A percentile compares a stretch with the other conserved stretches of the same genome.
Conservation (phyloP, 2,113 vertebrate genomes). For the Phodopus roborovskii region DNA sequence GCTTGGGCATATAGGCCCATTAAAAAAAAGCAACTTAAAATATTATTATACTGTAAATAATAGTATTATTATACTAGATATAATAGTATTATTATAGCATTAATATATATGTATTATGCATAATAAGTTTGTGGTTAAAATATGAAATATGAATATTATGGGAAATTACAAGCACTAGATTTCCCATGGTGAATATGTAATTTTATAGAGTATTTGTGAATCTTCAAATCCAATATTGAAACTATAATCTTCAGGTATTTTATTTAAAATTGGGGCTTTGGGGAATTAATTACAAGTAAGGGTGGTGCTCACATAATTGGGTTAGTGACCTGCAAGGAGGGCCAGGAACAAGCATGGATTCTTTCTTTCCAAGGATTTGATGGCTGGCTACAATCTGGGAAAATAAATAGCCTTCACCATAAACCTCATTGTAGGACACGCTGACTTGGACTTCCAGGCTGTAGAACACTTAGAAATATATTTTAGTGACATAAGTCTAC, state of each 20-base stretch:
- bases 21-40: neutral
- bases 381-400: neutral
- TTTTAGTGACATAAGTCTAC: neutral
- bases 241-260: neutral
- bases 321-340: neutral
- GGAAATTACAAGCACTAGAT: neutral
- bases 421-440: fast-evolving
- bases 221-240: neutral
- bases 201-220: neutral
- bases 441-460: neutral
- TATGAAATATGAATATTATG: neutral
- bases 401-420: neutral
- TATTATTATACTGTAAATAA: neutral
- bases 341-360: neutral
- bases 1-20: neutral
- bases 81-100: neutral
- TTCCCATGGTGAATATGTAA: neutral
- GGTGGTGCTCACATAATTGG: neutral
- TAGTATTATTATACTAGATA: neutral
- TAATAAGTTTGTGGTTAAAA: neutral
- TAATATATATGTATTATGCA: neutral
- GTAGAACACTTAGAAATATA: neutral
- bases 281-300: neutral
- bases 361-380: neutral
- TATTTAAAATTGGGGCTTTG: neutral